Conservation (phyloP, 2,888 invertebrate genomes). For the Spialia ferax region DNA sequence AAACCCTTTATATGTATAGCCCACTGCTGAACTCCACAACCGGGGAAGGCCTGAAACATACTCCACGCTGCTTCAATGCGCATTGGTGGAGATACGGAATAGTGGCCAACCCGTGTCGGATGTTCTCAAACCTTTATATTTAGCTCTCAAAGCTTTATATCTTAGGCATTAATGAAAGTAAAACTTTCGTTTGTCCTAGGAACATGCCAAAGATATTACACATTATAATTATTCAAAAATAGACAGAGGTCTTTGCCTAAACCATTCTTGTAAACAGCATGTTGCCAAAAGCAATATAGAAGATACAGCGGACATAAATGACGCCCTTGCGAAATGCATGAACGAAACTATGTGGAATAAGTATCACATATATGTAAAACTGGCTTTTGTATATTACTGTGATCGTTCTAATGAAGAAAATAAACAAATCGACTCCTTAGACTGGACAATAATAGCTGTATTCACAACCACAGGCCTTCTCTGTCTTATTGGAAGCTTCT, state of each 20-base stretch:
- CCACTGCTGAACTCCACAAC: too few relatives aligned
- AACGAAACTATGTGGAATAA: not conserved
- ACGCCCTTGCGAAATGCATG: not conserved
- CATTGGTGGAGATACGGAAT: too few relatives aligned
- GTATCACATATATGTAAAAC: not conserved
- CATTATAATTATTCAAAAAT: conserved; percentile 2
- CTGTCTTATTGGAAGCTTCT: conserved; percentile 3
- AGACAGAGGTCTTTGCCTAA: not conserved
- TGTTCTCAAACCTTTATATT: too few relatives aligned
- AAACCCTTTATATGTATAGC: too few relatives aligned
- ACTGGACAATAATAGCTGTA: not conserved
- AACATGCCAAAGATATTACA: not conserved
- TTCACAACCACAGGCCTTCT: not conserved
- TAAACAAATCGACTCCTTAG: not conserved
- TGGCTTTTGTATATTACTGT: not conserved
- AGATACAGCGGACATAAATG: not conserved
- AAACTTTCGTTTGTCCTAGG: not conserved
- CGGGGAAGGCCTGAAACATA: too few relatives aligned
- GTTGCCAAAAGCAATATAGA: not conserved
- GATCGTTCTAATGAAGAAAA: not conserved
- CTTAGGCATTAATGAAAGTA: too few relatives aligned
- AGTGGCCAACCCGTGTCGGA: too few relatives aligned
- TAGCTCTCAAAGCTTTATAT: too few relatives aligned
- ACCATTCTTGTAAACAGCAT: not conserved
- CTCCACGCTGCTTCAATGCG: too few relatives aligned